Conservation (phyloP, 2,113 vertebrate genomes). For the Megaleporinus macrocephalus region DNA sequence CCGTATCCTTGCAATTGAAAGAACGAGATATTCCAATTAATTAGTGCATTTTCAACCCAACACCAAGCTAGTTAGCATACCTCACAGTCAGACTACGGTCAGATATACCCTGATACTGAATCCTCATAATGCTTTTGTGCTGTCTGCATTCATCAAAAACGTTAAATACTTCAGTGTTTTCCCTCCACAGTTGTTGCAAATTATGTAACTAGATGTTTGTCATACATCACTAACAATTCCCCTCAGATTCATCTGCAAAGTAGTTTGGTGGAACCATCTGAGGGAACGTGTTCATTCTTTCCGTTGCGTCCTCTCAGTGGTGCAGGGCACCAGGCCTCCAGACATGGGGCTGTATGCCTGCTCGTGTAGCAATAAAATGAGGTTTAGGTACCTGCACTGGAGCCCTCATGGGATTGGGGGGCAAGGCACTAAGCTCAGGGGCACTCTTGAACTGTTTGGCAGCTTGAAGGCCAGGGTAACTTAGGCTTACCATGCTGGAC, state of each 20-base stretch:
- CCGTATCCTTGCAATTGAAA: not conserved
- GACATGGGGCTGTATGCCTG: slow-evolving; percentile 85
- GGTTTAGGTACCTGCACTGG: slow-evolving; percentile 89
- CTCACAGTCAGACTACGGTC: not conserved
- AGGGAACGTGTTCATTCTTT: not conserved
- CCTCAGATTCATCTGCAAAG: not conserved
- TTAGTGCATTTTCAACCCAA: not conserved
- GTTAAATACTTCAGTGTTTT: too few relatives aligned
- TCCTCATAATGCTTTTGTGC: not conserved
- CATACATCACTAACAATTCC: not conserved
- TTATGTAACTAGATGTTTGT: not conserved
- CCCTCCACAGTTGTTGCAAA: not conserved
- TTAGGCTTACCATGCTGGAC: slow-evolving; percentile 60
- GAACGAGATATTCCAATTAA: not conserved
- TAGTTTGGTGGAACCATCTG: not conserved
- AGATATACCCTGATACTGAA: not conserved
- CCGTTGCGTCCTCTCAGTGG: slow-evolving; percentile 56
- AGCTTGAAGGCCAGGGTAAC: slow-evolving; percentile 68
- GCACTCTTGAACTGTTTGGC: slow-evolving; percentile 81
- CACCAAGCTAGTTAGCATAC: not conserved
- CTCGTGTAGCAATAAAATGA: slow-evolving; percentile 88
- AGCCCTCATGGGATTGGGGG: slow-evolving; percentile 60
- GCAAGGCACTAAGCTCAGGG: slow-evolving; percentile 76
- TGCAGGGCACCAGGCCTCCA: slow-evolving; percentile 92
- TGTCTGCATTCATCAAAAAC: too few relatives aligned